Percentiles rank a stretch among this genome's conserved stretches.
Evolutionary conservation across 2,888 invertebrate species (phyloP).

Genomic region (Drosophila siamana): DNA sequence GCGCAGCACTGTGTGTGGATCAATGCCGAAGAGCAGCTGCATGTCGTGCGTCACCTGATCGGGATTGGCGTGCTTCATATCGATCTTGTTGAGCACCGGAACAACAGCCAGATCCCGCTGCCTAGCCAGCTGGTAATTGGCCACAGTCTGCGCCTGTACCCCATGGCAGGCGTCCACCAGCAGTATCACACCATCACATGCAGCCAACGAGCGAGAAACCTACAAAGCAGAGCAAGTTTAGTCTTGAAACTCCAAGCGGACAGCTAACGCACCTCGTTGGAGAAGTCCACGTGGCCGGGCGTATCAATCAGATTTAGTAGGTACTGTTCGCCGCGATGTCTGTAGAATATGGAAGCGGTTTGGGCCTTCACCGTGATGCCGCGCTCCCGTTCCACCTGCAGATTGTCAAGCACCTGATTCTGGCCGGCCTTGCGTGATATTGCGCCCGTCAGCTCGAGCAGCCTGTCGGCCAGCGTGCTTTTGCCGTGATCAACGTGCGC

Average conservation of each 20-base stretch:
- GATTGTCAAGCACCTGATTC: constrained; percentile 91
- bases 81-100: constrained; percentile 98
- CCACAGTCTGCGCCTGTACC: constrained; percentile 98
- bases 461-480: constrained; percentile 97
- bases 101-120: constrained; percentile 92
- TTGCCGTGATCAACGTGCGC: constrained; percentile 99
- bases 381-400: constrained; percentile 96
- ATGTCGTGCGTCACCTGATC: constrained; percentile 93
- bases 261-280: constrained; percentile 91
- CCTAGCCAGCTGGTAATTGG: constrained; percentile 97
- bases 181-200: constrained; percentile 97
- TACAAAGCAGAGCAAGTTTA: constrained; percentile 63
- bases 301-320: constrained; percentile 98
- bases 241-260: neutral
- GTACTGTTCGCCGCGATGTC: constrained; percentile 89
- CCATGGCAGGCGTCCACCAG: constrained; percentile 98
- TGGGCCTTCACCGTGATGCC: constrained; percentile 99
- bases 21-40: constrained; percentile 92
- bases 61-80: constrained; percentile 95
- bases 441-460: constrained; percentile 96
- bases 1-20: constrained; percentile 90
- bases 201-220: constrained; percentile 94
- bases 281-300: constrained; percentile 99
- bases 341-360: constrained; percentile 94
- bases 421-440: constrained; percentile 89